Conservation (phyloP, 2,888 invertebrate species). For the Acanthosepion pharaonis region DNA sequence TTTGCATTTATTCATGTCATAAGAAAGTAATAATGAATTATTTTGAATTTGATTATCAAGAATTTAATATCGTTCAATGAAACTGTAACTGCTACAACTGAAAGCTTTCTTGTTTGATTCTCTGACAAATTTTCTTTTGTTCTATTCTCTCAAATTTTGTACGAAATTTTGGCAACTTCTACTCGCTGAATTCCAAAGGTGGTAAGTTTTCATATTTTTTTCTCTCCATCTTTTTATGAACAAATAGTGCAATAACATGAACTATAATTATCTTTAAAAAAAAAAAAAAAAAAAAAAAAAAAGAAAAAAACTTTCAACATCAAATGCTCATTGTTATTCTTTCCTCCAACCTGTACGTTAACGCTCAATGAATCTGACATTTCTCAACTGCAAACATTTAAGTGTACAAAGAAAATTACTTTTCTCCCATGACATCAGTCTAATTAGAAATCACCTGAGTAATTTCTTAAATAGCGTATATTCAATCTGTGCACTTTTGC, state of each 20-base stretch:
- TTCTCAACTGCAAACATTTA: background rate
- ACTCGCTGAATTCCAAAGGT: background rate
- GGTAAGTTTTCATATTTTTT: background rate
- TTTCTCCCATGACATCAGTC: slow-evolving; percentile 21
- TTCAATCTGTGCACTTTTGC: background rate
- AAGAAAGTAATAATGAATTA: background rate
- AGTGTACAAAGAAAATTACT: background rate
- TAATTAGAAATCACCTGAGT: slow-evolving; percentile 1
- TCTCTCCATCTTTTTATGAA: background rate
- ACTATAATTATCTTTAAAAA: background rate
- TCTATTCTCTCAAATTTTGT: background rate
- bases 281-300: background rate
- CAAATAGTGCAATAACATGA: background rate
- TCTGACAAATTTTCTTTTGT: background rate
- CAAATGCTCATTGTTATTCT: background rate
- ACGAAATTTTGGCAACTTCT: background rate
- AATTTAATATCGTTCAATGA: background rate
- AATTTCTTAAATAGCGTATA: background rate
- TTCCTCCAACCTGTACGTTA: background rate
- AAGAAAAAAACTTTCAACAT: background rate
- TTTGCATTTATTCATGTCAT: slow-evolving; percentile 22
- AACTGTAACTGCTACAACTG: background rate
- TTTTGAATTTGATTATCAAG: background rate
- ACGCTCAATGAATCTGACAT: background rate
- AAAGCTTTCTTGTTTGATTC: background rate